Conservation (phyloP, 1,140 invertebrate genomes). For the Zophobas atratus region DNA sequence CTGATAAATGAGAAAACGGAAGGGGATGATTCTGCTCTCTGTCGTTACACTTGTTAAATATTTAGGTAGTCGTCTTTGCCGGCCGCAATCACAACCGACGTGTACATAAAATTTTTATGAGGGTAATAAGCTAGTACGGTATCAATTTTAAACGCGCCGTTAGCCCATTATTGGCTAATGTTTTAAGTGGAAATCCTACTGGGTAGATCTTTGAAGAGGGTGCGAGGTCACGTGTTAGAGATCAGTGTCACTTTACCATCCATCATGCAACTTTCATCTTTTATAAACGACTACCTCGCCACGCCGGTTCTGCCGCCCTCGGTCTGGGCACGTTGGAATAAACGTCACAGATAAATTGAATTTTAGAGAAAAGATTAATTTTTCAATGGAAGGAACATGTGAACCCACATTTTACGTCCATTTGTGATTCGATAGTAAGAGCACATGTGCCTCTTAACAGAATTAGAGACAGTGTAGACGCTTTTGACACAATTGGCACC, state of each 20-base stretch:
- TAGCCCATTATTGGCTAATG: conserved; percentile 58
- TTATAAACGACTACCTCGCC: conserved; percentile 14
- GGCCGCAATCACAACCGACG: conserved; percentile 24
- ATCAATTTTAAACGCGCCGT: conserved; percentile 36
- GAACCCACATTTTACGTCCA: no score
- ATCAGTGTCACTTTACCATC: conserved; percentile 62
- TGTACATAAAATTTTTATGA: conserved; percentile 25
- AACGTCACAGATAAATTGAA: no score
- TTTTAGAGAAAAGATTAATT: no score
- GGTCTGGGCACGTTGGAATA: no score
- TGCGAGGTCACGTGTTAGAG: conserved; percentile 61
- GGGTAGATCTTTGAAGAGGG: conserved; percentile 57
- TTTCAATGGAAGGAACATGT: no score
- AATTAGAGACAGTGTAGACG: no score
- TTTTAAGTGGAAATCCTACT: conserved; percentile 58
- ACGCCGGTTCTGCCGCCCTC: no score
- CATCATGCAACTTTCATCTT: conserved; percentile 51
- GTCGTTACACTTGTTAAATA: conserved; percentile 9
- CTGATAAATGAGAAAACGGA: conserved; percentile 44
- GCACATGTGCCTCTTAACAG: no score
- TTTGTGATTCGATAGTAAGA: no score
- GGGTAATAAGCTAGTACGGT: conserved; percentile 11
- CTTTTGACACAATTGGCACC: no score
- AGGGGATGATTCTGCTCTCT: conserved; percentile 3
- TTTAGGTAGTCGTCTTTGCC: neutral